Conservation (phyloP, 2,797 vertebrate species). For the Silurus lanzhouensis region DNA sequence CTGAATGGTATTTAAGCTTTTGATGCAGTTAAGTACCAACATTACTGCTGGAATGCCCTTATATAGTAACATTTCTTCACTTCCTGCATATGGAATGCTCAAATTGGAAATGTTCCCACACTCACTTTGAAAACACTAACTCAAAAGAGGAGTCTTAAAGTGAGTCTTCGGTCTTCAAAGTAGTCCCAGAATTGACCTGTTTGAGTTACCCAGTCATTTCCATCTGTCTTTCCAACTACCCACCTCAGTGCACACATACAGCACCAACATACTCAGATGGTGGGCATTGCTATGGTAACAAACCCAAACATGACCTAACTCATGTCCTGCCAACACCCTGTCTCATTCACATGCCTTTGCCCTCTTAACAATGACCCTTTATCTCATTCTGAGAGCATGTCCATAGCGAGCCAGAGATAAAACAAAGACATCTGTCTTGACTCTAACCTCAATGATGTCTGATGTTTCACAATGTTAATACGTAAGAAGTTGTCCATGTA, state of each 20-base stretch:
- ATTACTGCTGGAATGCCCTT: slow-evolving; percentile 35
- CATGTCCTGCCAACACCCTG: slow-evolving; percentile 39
- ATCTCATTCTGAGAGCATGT: slow-evolving; percentile 52
- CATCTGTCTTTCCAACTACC: slow-evolving; percentile 6
- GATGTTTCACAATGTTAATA: slow-evolving; percentile 17
- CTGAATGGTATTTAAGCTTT: slow-evolving; percentile 13
- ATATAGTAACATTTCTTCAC: slow-evolving; percentile 43
- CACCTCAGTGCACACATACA: slow-evolving; percentile 10
- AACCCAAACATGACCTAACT: slow-evolving; percentile 78
- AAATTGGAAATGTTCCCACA: slow-evolving; percentile 6
- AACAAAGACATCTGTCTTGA: slow-evolving; percentile 24
- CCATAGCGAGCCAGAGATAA: slow-evolving; percentile 30
- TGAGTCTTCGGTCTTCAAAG: neutral
- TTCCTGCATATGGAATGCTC: slow-evolving; percentile 6
- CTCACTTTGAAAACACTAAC: slow-evolving; percentile 16
- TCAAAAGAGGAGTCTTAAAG: slow-evolving; percentile 12
- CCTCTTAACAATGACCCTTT: slow-evolving; percentile 63
- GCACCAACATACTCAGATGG: slow-evolving; percentile 39
- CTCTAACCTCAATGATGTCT: neutral
- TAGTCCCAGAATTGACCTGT: slow-evolving; percentile 4
- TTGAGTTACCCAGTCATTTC: neutral
- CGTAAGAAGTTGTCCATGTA: slow-evolving; percentile 1
- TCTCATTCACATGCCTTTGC: slow-evolving; percentile 46
- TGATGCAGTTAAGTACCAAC: neutral
- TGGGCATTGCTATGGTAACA: slow-evolving; percentile 67